Conservation (phyloP, 2,888 invertebrate species). For the Dolichopus griseipennis region DNA sequence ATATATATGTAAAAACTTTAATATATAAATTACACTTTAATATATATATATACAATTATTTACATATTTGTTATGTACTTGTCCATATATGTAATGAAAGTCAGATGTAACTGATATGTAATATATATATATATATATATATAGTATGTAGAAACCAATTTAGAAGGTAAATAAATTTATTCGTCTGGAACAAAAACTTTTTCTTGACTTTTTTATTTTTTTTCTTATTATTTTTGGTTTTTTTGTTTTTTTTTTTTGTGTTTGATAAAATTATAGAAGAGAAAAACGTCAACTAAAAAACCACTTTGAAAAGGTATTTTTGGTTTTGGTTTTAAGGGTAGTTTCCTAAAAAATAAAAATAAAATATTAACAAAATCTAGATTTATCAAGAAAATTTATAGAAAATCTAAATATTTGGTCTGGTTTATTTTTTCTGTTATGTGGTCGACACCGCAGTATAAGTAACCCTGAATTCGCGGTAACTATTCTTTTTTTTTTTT, state of each 20-base stretch:
- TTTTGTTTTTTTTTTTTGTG: too few species aligned
- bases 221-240: too few species aligned
- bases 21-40: too few species aligned
- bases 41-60: background rate
- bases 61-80: too few species aligned
- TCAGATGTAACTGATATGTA: background rate
- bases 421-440: background rate
- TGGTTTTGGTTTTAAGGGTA: background rate
- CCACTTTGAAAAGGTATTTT: slow-evolving; percentile 3
- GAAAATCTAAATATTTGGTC: slow-evolving; percentile 3
- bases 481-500: background rate
- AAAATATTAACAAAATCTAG: too few species aligned
- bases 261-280: background rate
- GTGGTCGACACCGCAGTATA: slow-evolving; percentile 3
- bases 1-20: too few species aligned
- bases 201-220: background rate
- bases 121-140: too few species aligned
- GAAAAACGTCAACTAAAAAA: background rate
- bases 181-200: slow-evolving; percentile 6
- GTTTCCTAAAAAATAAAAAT: too few species aligned
- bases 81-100: background rate
- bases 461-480: slow-evolving; percentile 1
- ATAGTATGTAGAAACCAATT: background rate
- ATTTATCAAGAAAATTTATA: background rate
- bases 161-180: slow-evolving; percentile 3